Conservation (phyloP, 2,113 vertebrate genomes). For the Menura novaehollandiae region DNA sequence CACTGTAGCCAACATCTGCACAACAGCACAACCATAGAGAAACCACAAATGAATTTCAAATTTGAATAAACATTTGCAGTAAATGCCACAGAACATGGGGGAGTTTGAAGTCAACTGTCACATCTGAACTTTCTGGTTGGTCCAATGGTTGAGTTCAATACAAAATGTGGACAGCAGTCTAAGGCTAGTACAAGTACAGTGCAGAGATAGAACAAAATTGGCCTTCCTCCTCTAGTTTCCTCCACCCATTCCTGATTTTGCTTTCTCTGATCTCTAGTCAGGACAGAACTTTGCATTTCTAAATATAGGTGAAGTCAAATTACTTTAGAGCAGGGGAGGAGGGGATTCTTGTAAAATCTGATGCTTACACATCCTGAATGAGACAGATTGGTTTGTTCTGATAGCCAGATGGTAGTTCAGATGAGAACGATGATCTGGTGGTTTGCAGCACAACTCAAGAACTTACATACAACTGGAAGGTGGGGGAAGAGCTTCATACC, state of each 20-base stretch:
- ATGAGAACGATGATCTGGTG: background rate
- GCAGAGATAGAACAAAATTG: background rate
- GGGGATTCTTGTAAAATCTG: background rate
- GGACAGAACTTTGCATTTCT: slow-evolving; percentile 5
- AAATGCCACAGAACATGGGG: background rate
- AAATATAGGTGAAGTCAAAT: slow-evolving; percentile 24
- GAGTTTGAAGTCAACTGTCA: background rate
- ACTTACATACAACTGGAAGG: background rate
- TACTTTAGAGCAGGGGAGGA: background rate
- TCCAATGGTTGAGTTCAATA: background rate
- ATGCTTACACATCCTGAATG: background rate
- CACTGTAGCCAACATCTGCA: background rate
- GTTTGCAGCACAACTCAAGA: background rate
- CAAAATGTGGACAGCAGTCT: background rate
- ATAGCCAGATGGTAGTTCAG: background rate
- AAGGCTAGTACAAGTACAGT: background rate
- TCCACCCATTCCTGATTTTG: background rate
- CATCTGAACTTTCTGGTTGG: background rate
- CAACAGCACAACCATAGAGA: background rate
- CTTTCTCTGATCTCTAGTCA: background rate
- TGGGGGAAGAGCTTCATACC: background rate
- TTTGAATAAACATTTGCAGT: background rate
- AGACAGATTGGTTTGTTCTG: background rate
- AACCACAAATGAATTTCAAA: background rate
- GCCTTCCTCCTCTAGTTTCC: background rate